Base-by-base conservation (phyloP, 53 echinoderm and acorn worm genomes). In the Echinarachnius parma region DNA sequence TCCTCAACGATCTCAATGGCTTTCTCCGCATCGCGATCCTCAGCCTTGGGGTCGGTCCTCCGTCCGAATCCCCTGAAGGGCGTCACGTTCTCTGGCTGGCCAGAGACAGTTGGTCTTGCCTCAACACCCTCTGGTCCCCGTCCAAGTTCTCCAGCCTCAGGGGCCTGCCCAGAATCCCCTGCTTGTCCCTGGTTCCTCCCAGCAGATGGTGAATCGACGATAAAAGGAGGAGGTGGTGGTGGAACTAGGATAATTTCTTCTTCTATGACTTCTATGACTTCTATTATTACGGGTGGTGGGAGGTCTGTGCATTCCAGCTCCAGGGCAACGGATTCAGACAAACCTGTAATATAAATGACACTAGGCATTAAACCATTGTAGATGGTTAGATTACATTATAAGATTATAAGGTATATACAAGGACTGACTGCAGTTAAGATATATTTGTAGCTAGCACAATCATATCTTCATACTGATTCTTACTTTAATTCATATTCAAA, bases 271-370 rank as follows among this genome's bases (percentile, higher is more conserved):
- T 9, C 13, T 8, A 36, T 2, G 9, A 21, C 62, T 22, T 39
- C 62, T 14, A 34, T 39, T 13, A 62, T 62, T 34, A n/a, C 42
- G 42, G 42, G 42, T 39, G 46, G 46, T 66, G 20, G 24, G 13
- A 1, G 10, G 13, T 50, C 31, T 23, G 80, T 45, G 48, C 84
- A 84, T 22, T 21, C 23, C 19, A 84, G 61, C 20, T 84, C 78
- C 50, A 84, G 44, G 0, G 69, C 64, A 27, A 70, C 71, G 1
- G 84, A 70, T 34, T 70, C 44, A 29, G 84, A 61, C 49, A 84
- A 39, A 53, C 78, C 84, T 84, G 71, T 39, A 13, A 13, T 9
- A 39, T 39, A 39, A 39, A 39, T 62, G n/a, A 18, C 53, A 31
- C 19, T 14, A 55, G 34, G 3, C 0, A 34, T 9, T 9, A 13